Conservation (phyloP, 2,797 vertebrate species). For the Botia almorhae region DNA sequence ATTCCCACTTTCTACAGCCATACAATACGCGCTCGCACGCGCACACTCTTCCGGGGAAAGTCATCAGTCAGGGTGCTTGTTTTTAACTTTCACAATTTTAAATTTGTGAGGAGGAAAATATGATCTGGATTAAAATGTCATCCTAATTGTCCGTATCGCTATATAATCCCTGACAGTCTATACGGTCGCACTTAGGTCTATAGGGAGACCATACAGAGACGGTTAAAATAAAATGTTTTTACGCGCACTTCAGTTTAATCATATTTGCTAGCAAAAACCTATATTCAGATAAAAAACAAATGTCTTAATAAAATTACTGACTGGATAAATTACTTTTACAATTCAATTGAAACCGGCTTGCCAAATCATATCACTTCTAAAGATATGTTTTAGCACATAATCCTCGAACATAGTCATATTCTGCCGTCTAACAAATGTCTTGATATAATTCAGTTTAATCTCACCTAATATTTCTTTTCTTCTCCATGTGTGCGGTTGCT, state of each 20-base stretch:
- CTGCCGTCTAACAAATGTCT: background rate
- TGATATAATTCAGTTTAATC: conserved; percentile 32
- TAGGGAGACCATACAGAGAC: too few species aligned
- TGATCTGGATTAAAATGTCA: background rate
- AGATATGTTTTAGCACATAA: background rate
- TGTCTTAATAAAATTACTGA: background rate
- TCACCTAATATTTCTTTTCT: conserved; percentile 83
- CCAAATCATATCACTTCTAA: background rate
- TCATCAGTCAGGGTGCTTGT: background rate
- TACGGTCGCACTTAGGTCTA: too few species aligned
- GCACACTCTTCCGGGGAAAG: background rate
- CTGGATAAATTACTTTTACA: background rate
- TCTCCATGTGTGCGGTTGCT: conserved; percentile 84
- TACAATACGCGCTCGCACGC: background rate
- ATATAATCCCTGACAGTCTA: background rate
- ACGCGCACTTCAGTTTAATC: background rate
- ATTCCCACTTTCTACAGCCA: too few species aligned
- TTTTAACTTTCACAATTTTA: background rate
- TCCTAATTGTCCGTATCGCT: background rate
- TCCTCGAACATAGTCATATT: background rate
- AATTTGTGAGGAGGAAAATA: background rate
- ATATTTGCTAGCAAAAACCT: background rate
- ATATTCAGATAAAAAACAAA: background rate
- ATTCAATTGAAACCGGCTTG: background rate
- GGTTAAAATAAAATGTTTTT: background rate